Conservation (phyloP, 1,140 invertebrate genomes). For the Gonioctena quinquepunctata region DNA sequence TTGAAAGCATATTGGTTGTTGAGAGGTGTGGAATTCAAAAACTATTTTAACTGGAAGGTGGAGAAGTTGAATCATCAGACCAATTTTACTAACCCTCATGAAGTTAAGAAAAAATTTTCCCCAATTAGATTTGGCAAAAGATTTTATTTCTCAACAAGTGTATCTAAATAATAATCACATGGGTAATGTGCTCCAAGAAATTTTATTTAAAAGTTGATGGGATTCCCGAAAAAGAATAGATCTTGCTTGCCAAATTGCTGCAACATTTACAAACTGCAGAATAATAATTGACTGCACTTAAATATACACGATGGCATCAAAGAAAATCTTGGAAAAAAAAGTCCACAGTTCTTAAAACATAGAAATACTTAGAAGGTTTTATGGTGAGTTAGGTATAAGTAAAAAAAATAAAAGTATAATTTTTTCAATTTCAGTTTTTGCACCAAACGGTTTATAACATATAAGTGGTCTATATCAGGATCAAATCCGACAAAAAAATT, state of each 20-base stretch:
- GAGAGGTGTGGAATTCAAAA: no score
- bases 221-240: conserved; percentile 32
- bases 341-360: conserved; percentile 28
- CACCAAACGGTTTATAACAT: conserved; percentile 35
- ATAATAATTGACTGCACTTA: conserved; percentile 33
- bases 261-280: conserved; percentile 28
- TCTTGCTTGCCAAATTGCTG: conserved; percentile 23
- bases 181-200: conserved; percentile 35
- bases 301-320: conserved; percentile 13
- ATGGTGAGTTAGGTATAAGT: no score
- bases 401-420: no score
- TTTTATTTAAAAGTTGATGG: conserved; percentile 33
- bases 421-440: no score
- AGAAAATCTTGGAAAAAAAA: conserved; percentile 21
- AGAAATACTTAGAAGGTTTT: conserved; percentile 28
- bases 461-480: conserved; percentile 22
- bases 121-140: conserved; percentile 29
- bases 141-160: conserved; percentile 27
- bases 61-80: conserved; percentile 29
- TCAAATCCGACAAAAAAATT: conserved; percentile 34
- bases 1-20: no score
- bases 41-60: conserved; percentile 32
- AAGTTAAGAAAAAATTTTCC: no score
- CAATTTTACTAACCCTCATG: conserved; percentile 39
- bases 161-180: conserved; percentile 37